phyloP scores from a whole-genome alignment of 2,797 vertebrate species.

The Petrocephalus sullivani region DNA sequence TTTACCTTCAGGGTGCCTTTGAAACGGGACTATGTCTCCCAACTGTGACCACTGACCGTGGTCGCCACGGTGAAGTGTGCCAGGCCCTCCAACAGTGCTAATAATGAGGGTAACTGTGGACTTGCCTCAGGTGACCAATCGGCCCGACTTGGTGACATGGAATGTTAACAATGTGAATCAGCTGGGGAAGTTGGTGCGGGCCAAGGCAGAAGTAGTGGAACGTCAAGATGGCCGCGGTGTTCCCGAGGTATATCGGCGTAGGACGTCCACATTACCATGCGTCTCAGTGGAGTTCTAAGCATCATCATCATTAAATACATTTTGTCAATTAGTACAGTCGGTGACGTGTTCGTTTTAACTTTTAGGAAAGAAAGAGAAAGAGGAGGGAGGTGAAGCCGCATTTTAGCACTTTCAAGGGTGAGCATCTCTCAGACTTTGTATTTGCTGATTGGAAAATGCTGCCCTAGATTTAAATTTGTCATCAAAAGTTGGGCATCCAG shows the following conservation, averaged over 20 bases:
- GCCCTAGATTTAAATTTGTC: not conserved
- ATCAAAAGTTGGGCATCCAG: not conserved
- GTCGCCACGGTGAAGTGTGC: not conserved
- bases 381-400: not conserved
- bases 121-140: slow-evolving; percentile 51
- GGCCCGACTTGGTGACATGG: slow-evolving; percentile 66
- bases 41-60: not conserved
- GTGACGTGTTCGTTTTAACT: slow-evolving; percentile 30
- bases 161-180: slow-evolving; percentile 41
- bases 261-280: not conserved
- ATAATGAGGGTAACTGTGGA: not conserved
- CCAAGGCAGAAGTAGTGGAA: slow-evolving; percentile 64
- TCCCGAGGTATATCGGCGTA: slow-evolving; percentile 45
- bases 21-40: not conserved
- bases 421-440: not conserved
- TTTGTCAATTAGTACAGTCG: not conserved
- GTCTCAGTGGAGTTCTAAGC: not conserved
- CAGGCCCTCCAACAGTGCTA: not conserved
- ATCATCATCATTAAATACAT: not conserved
- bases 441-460: not conserved
- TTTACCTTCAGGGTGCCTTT: not conserved
- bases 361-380: slow-evolving; percentile 25
- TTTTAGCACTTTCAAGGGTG: not conserved
- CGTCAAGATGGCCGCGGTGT: slow-evolving; percentile 64
- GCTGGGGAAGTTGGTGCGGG: slow-evolving; percentile 56